Conservation (phyloP, 2,888 invertebrate species). For the Agriopis marginaria region DNA sequence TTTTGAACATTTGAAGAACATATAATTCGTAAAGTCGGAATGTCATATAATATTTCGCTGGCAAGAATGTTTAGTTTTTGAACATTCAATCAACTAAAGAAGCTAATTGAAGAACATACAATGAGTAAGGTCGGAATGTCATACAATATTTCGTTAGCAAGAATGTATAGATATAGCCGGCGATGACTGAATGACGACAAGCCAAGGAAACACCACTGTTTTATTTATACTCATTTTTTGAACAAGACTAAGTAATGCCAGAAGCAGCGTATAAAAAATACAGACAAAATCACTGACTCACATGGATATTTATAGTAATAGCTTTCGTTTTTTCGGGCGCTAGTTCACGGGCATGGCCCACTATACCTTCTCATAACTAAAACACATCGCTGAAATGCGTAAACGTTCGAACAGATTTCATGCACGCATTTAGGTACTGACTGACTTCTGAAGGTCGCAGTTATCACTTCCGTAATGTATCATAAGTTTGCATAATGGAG, state of each 20-base stretch:
- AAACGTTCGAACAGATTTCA: conserved; percentile 20
- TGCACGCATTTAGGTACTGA: conserved; percentile 16
- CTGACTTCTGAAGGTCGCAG: conserved; percentile 5
- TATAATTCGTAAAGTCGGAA: too few species aligned
- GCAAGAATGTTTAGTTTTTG: too few species aligned
- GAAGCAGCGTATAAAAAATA: conserved; percentile 38
- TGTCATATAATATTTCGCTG: too few species aligned
- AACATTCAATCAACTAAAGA: not conserved
- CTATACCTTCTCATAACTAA: conserved; percentile 14
- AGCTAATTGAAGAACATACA: conserved; percentile 2
- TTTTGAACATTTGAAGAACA: too few species aligned
- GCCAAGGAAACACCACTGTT: conserved; percentile 33
- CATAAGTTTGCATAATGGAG: conserved; percentile 15
- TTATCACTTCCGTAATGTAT: conserved; percentile 11
- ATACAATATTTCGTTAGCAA: conserved; percentile 17
- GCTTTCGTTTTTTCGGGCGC: conserved; percentile 62
- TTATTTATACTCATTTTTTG: conserved; percentile 35
- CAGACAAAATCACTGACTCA: conserved; percentile 54
- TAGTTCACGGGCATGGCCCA: conserved; percentile 64
- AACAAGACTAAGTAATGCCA: conserved; percentile 32
- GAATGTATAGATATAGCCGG: conserved; percentile 21
- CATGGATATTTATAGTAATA: conserved; percentile 60
- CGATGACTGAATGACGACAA: conserved; percentile 33
- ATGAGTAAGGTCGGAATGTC: conserved; percentile 22
- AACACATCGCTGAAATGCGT: conserved; percentile 15